Evolutionary conservation across 2,888 invertebrate genomes (phyloP).

Genomic region (Tipula unca): DNA sequence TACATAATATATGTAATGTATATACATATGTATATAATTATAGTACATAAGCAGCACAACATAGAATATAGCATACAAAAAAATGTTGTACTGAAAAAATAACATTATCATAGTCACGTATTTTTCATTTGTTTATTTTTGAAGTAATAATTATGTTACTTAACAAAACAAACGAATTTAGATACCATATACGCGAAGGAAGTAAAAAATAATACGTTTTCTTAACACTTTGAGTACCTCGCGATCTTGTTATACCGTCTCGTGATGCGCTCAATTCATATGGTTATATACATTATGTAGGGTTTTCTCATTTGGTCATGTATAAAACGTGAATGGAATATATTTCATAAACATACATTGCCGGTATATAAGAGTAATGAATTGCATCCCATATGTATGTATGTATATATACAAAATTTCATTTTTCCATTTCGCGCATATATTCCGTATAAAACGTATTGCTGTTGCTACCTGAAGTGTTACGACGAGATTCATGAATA

Average conservation of each 20-base stretch:
- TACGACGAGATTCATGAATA: not conserved
- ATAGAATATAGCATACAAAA: not conserved
- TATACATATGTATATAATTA: not conserved
- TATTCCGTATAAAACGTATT: not conserved
- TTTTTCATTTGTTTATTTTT: not conserved
- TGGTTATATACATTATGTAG: too few species aligned
- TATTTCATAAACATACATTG: not conserved
- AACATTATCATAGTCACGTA: not conserved
- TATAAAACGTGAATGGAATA: not conserved
- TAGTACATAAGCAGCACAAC: not conserved
- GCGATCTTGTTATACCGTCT: not conserved
- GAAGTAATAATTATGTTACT: constrained; percentile 14
- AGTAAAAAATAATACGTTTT: not conserved
- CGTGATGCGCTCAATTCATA: too few species aligned
- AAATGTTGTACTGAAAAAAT: not conserved
- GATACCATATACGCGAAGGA: not conserved
- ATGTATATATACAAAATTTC: too few species aligned
- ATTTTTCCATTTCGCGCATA: not conserved
- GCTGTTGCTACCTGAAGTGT: not conserved
- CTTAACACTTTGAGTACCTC: not conserved
- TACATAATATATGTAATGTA: not conserved
- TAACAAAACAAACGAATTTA: not conserved
- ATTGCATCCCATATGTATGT: too few species aligned
- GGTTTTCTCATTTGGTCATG: not conserved
- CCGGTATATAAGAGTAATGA: too few species aligned